Evolutionary conservation across 2,113 vertebrate species (phyloP), one percentile per base, ranked within the genome.

Genomic region (Lynx canadensis): DNA sequence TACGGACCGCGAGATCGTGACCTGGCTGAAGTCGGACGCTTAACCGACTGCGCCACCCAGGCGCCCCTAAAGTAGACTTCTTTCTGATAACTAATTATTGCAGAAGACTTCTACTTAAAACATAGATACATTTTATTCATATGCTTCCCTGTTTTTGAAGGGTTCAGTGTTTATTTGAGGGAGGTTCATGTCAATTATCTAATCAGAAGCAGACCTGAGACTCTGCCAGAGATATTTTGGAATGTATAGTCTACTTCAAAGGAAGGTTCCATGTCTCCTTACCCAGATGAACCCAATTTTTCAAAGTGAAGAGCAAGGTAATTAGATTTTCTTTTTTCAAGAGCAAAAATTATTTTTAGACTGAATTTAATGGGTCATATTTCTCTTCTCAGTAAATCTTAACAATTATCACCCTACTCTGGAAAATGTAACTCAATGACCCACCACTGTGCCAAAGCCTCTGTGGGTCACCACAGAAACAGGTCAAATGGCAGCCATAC

Each of bases 131-230:
- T 98, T 98, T 98, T 96, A 95, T 98, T 98, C 97, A 97, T 55
- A 83, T 95, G 82, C 97, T 91, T 98, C 92, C 97, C 96, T 92
- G 97, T 89, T 98, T 98, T 98, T 98, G 98, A 98, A 98, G 97
- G 97, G 91, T 96, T 98, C 88, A 82, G 31, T 98, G 98, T 99
- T 99, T 98, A 98, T 98, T 98, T 98, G 98, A 97, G 52, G 94
- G 97, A 98, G 97, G 98, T 98, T 98, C 98, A 97, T 98, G 98
- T 98, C 98, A 99, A 98, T 98, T 99, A 98, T 98, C 97, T 99
- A 99, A 99, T 99, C 98, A 99, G 98, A 99, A 99, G 97, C 99
- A 99, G 98, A 98, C 98, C 97, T 91, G 94, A 76, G 96, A 95
- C 95, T 97, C 80, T 98, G 97, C 98, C 98, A 98, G 93, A 98